Base-by-base conservation (phyloP, 2,888 invertebrate genomes). In the Amiota mariae region DNA sequence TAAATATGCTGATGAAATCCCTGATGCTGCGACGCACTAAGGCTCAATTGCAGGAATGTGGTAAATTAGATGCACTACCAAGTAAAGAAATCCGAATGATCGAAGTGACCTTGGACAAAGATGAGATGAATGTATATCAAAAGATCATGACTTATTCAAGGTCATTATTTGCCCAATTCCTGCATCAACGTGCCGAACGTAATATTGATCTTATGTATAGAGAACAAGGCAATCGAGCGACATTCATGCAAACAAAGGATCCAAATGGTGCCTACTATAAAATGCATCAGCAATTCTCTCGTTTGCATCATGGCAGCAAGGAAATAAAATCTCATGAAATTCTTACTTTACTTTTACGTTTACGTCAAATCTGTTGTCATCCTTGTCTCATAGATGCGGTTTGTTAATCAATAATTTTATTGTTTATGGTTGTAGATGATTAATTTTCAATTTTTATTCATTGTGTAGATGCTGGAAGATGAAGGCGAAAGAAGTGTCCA, bases 331-430 rank as follows among this genome's bases (percentile, higher is more conserved):
- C 93, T 57, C 91, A 93, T 91, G 92, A 93, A 89, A 95, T 97
- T 88, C 90, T 98, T 78, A 95, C 97, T 0, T 91, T 98, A 1
- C 88, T 98, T 13, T 90, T 98, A 72, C 92, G 98, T 12, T 90
- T 98, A 74, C 92, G 98, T 0, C 98, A 99, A 88, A 93, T 96
- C 75, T 96, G 96, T 87, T 95, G 96, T 86, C 98, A 98, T 91
- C 95, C 97, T 47, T 94, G 94, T 0, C 92, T 98, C 15, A 95
- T 97, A 80, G 92, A 93, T 82, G 88, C 92, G 74, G 93, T 93
- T 20, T 20, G 59, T 9, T 59, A 88, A 89, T 90, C 88, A 36
- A 4, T 36, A 4, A 36, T 36, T 36, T 36, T 36, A 36, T 36
- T 36, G 4, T 36, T 6, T 36, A n/a, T n/a, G n/a, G n/a, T n/a